Percentiles rank a stretch among this genome's conserved stretches.
Conservation (phyloP, 2,797 vertebrate species). For the Falco cherrug region DNA sequence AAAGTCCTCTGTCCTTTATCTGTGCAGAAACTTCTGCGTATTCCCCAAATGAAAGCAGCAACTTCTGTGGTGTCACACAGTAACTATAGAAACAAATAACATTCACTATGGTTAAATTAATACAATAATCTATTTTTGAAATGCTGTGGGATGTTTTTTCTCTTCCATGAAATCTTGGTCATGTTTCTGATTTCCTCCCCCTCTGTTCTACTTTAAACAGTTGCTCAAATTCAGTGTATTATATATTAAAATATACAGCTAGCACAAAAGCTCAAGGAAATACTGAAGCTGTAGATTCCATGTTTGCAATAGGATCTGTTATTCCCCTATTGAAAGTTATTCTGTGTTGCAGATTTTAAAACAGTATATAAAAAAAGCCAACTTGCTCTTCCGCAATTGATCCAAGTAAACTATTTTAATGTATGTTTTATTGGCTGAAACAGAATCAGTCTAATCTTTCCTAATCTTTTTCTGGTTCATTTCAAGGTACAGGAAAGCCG, state of each 20-base stretch:
- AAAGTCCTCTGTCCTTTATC: not conserved
- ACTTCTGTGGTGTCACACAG: not conserved
- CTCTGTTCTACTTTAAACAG: not conserved
- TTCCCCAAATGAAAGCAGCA: not conserved
- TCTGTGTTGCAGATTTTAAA: not conserved
- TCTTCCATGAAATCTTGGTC: not conserved
- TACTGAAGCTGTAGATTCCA: not conserved
- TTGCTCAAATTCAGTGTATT: not conserved
- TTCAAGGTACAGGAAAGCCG: not conserved
- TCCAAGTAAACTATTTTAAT: not conserved
- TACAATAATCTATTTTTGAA: not conserved
- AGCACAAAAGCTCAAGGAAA: not conserved
- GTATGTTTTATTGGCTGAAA: not conserved
- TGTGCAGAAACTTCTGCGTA: not conserved
- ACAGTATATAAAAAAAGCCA: not conserved
- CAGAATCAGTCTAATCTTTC: not conserved
- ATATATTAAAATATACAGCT: not conserved
- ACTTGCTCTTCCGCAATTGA: not conserved
- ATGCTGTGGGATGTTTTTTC: not conserved
- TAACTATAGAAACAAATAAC: not conserved
- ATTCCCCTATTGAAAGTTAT: not conserved
- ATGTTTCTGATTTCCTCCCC: not conserved
- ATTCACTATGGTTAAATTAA: not conserved
- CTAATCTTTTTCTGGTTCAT: not conserved
- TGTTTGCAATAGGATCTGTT: not conserved